A percentile compares a stretch with the other conserved stretches of the same genome.
These are phyloP conservation scores for Erythrocercus mccallii DNA, from an alignment of 2,113 vertebrate species.

Conservation along the genomic window DNA sequence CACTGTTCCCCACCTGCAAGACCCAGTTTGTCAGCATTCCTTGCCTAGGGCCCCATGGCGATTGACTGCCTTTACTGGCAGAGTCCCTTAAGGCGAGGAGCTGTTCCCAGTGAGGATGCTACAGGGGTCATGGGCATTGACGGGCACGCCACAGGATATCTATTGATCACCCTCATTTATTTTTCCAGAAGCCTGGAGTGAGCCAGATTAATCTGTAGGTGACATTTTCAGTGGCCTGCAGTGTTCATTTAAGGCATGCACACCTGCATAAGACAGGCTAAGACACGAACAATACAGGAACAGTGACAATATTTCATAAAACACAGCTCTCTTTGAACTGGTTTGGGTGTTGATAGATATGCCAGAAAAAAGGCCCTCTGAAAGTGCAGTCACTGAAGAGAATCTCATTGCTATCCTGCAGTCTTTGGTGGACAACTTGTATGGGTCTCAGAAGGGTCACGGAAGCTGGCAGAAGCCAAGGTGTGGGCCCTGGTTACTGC, in stretches of 20 bases:
- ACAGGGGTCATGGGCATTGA: neutral
- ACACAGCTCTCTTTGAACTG: neutral
- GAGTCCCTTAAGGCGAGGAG: neutral
- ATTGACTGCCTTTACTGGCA: neutral
- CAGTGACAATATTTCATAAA: neutral
- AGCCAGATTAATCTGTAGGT: constrained; percentile 4
- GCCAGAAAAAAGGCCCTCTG: neutral
- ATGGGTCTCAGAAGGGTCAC: neutral
- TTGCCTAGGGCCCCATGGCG: neutral
- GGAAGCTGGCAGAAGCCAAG: neutral
- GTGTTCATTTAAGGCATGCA: neutral
- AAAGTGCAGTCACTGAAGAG: neutral
- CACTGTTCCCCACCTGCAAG: neutral
- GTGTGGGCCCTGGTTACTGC: neutral
- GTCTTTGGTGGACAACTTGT: neutral
- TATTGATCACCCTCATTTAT: neutral
- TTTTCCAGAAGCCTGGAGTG: neutral
- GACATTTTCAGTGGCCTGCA: neutral
- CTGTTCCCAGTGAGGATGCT: neutral
- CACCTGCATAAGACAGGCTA: neutral
- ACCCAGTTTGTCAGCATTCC: neutral
- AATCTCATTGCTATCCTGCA: neutral
- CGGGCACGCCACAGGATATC: neutral
- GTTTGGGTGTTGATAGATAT: neutral
- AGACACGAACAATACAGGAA: neutral